phyloP scores from a whole-genome alignment of 2,113 vertebrate species.

The Gadus macrocephalus region DNA sequence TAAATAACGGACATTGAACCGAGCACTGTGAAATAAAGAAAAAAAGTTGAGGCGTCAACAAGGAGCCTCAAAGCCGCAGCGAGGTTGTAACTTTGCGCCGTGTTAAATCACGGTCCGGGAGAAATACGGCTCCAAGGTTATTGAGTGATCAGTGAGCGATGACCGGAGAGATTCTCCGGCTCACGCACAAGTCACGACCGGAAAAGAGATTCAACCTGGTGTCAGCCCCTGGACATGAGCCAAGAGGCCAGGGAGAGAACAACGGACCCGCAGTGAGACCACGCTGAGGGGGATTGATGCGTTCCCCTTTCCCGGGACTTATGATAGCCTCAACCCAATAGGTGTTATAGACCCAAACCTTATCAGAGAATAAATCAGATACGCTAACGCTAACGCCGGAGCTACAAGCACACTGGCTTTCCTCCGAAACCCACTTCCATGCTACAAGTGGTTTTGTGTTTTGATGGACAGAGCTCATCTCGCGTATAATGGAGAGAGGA shows the following conservation, averaged over 20 bases:
- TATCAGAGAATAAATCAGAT: conserved; percentile 33
- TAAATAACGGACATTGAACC: conserved; percentile 56
- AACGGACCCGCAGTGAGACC: not conserved
- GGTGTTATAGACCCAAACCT: conserved; percentile 32
- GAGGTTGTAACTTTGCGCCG: conserved; percentile 65
- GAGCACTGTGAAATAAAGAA: conserved; percentile 51
- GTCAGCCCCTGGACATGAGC: conserved; percentile 42
- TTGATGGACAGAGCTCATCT: conserved; percentile 30
- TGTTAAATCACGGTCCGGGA: conserved; percentile 69
- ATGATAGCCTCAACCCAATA: conserved; percentile 5
- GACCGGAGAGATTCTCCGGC: not conserved
- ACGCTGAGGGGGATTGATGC: conserved; percentile 16
- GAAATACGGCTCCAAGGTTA: conserved; percentile 77
- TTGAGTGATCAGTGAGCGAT: conserved; percentile 60
- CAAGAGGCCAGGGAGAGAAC: conserved; percentile 11
- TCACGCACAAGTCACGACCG: conserved; percentile 55
- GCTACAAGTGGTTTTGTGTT: conserved; percentile 2
- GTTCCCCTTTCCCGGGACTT: not conserved
- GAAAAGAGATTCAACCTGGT: conserved; percentile 70
- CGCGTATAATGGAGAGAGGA: conserved; percentile 23
- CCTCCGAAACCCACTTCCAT: conserved; percentile 7
- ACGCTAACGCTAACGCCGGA: not conserved
- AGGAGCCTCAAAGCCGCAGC: conserved; percentile 55
- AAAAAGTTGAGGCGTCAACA: conserved; percentile 65
- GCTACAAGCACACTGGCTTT: not conserved